Conservation (phyloP, 2,888 invertebrate genomes). For the Hirtodrosophila duncani region DNA sequence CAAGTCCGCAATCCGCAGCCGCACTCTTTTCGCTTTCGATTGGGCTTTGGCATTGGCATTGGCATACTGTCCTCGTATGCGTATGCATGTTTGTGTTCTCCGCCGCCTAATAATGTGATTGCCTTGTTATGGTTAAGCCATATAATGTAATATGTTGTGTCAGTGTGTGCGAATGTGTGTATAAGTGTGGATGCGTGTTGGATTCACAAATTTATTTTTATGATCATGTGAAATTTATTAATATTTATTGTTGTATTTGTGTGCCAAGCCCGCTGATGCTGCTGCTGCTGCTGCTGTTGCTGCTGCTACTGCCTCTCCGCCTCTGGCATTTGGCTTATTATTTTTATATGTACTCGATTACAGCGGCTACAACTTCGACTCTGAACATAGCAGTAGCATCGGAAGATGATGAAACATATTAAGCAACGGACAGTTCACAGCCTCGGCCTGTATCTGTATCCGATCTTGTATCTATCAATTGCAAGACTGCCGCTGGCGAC, state of each 20-base stretch:
- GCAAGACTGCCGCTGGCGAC: constrained; percentile 21
- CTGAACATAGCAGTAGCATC: neutral
- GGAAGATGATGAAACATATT: constrained; percentile 1
- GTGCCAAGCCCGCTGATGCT: neutral
- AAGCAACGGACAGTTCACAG: neutral
- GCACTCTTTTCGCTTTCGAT: constrained; percentile 2
- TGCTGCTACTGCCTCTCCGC: constrained; percentile 2
- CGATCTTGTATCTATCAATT: constrained; percentile 32
- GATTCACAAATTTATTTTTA: constrained; percentile 72
- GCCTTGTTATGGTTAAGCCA: constrained; percentile 72
- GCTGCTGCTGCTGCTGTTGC: neutral
- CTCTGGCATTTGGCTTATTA: constrained; percentile 49
- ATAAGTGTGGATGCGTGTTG: constrained; percentile 42
- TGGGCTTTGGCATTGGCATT: neutral
- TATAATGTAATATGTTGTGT: constrained; percentile 65
- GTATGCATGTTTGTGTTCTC: constrained; percentile 50
- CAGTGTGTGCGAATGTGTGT: constrained; percentile 19
- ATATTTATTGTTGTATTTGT: constrained; percentile 67
- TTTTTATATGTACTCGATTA: constrained; percentile 61
- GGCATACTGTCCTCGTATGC: constrained; percentile 40
- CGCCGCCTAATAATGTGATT: constrained; percentile 68
- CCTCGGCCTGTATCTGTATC: constrained; percentile 11
- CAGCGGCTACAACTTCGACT: constrained; percentile 7
- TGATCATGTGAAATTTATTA: constrained; percentile 72
- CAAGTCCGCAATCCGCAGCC: too few relatives aligned